Base-by-base conservation (phyloP, 2,888 invertebrate genomes). In the Chydorus sphaericus region DNA sequence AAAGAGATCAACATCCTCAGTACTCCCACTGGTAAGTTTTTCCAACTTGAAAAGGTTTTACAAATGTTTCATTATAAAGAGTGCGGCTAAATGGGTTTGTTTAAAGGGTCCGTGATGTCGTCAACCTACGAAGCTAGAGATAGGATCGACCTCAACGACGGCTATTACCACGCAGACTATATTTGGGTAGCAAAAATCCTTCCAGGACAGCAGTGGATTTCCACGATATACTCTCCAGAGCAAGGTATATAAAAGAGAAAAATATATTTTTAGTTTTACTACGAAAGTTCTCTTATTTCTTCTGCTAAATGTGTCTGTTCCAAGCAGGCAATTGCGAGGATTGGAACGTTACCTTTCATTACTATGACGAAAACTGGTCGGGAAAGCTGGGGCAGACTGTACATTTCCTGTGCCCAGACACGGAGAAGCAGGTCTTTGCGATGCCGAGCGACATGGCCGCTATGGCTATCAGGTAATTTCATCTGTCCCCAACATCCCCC, bases 261-360 rank as follows among this genome's bases (percentile, higher is more conserved):
- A n/a, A n/a, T n/a, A n/a, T n/a, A n/a, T n/a, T n/a, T n/a, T n/a
- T n/a, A n/a, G n/a, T n/a, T n/a, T n/a, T n/a, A n/a, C n/a, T n/a
- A n/a, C n/a, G n/a, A n/a, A n/a, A n/a, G n/a, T n/a, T n/a, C n/a
- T n/a, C n/a, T n/a, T n/a, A n/a, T n/a, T n/a, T n/a, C n/a, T n/a
- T n/a, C n/a, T n/a, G n/a, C n/a, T n/a, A n/a, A n/a, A n/a, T n/a
- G n/a, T n/a, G n/a, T n/a, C n/a, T n/a, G n/a, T n/a, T 16, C 2
- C 16, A n/a, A 18, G 18, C 18, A 55, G 55, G 55, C n/a, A 33
- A 55, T 26, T 55, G 55, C 28, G 20, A 33, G n/a, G 33, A 48
- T 23, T 55, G 55, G 55, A 55, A 55, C 31, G 29, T 55, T 10
- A 55, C 55, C 8, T 36, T 55, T 18, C 28, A 49, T 18, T 26